Conservation (phyloP, 2,797 vertebrate genomes). For the Telmatherina bonti region DNA sequence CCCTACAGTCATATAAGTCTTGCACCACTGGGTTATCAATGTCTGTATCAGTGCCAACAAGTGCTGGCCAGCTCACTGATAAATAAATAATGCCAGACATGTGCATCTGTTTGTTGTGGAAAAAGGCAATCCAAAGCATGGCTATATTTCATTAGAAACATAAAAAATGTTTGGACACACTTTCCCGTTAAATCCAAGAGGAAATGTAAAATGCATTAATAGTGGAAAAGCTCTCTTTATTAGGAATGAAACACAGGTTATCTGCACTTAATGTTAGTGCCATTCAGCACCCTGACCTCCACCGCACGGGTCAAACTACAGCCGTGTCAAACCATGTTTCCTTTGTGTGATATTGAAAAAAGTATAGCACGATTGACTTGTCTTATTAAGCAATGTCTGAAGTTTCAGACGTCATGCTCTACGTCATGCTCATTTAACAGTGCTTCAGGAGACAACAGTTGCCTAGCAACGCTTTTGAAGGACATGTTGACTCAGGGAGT, state of each 20-base stretch:
- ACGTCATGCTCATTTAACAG: slow-evolving; percentile 37
- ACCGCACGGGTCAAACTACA: slow-evolving; percentile 13
- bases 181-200: too few relatives aligned
- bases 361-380: background rate
- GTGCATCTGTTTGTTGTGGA: too few relatives aligned
- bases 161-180: too few relatives aligned
- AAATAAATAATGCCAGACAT: too few relatives aligned
- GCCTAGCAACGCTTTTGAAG: slow-evolving; percentile 41
- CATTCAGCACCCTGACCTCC: slow-evolving; percentile 11
- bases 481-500: slow-evolving; percentile 39
- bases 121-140: too few relatives aligned
- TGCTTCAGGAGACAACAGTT: slow-evolving; percentile 24
- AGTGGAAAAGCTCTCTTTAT: slow-evolving; percentile 5
- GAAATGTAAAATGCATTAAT: background rate
- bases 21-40: too few relatives aligned
- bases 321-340: slow-evolving; percentile 14
- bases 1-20: background rate
- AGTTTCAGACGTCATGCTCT: slow-evolving; percentile 21
- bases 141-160: too few relatives aligned
- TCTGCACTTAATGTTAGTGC: slow-evolving; percentile 1
- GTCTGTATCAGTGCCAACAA: too few relatives aligned
- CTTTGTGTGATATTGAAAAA: background rate
- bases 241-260: slow-evolving; percentile 11
- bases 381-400: background rate
- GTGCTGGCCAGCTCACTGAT: too few relatives aligned